phyloP scores from a whole-genome alignment of 1,140 invertebrate species.

The Meloidogyne exigua region DNA sequence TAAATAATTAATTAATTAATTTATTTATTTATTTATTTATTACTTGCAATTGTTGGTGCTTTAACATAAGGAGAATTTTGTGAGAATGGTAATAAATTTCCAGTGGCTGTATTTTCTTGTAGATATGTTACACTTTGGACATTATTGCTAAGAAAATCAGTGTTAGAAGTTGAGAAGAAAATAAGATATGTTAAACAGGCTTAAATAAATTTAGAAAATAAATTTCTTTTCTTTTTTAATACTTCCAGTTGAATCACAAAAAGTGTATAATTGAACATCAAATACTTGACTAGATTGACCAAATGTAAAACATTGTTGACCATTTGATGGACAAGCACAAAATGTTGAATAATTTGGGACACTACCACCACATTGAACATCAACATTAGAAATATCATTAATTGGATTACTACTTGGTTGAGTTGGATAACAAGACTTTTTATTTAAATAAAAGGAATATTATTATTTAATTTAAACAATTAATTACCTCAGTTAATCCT shows the following conservation, averaged over 20 bases:
- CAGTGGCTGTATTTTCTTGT: background rate
- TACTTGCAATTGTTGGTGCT: background rate
- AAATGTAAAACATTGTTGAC: conserved; percentile 5
- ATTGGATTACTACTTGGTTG: background rate
- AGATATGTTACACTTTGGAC: background rate
- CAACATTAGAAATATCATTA: conserved; percentile 10
- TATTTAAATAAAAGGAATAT: too few relatives aligned
- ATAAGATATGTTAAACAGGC: conserved; percentile 10
- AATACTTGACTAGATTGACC: conserved; percentile 7
- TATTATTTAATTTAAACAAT: background rate
- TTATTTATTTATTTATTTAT: too few relatives aligned
- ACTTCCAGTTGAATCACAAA: conserved; percentile 4
- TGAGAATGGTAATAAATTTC: background rate
- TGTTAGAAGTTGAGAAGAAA: conserved; percentile 2
- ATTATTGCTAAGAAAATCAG: background rate
- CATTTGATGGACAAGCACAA: conserved; percentile 11
- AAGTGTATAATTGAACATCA: conserved; percentile 12
- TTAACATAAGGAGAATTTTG: background rate
- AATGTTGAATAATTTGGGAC: background rate
- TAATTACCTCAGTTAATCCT: background rate
- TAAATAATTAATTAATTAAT: background rate
- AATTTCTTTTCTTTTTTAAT: background rate
- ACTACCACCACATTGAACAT: background rate
- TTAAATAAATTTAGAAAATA: background rate
- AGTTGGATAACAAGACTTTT: conserved; percentile 9